Base-by-base conservation (phyloP, 2,113 vertebrate genomes). In the Hippocampus guttulatus region DNA sequence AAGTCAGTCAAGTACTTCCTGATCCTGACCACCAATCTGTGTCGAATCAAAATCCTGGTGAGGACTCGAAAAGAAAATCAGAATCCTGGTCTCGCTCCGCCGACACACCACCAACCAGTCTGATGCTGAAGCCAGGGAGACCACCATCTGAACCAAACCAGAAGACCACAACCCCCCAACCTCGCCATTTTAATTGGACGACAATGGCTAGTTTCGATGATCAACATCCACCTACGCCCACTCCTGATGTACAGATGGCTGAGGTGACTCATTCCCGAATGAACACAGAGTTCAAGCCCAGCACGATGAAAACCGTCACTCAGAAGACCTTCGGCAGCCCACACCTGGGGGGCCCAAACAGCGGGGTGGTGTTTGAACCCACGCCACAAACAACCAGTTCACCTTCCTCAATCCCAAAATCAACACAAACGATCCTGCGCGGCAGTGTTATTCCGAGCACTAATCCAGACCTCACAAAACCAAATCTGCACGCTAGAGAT, bases 401-500 rank as follows among this genome's bases (percentile, higher is more conserved):
- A 40, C 63, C 64, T 51, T 27, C 82, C 71, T 70, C 60, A 2
- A 85, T 75, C 73, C 72, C 73, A 80, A 69, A 51, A 72, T 87
- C 86, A 84, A 82, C 81, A 77, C 85, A 27, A 72, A 75, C 84
- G 80, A 81, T 75, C 75, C 78, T 60, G 73, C 74, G 70, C 33
- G 57, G 66, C 25, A 27, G 2, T 51, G 61, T 52, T 23, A 82
- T 78, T 52, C 38, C 81, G 54, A 75, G 69, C 69, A 75, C 41
- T 9, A 70, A 65, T 71, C 83, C 76, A 77, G 73, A 49, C 70
- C 52, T 80, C 25, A 67, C 74, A 69, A 40, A 67, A 41, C 64
- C 77, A 69, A 79, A 67, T 52, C 7, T n/a, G 47, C 11, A 74
- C 25, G 67, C 45, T n/a, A 33, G 25, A 40, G 70, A 79, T n/a